Conservation (phyloP, 2,797 vertebrate species). For the Prionace glauca region DNA sequence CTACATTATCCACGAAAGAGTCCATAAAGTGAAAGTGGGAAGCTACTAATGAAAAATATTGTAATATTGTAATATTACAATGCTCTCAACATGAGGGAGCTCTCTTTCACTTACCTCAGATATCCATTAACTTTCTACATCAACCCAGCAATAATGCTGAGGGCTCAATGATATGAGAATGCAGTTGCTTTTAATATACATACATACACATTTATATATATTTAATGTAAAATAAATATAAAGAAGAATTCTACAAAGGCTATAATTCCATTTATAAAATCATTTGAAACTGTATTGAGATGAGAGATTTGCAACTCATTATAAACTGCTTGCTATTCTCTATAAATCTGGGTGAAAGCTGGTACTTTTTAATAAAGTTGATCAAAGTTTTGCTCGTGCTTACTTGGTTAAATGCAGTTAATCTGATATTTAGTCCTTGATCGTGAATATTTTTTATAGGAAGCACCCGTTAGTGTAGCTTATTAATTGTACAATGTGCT, state of each 20-base stretch:
- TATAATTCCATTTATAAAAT: neutral
- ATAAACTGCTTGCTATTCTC: neutral
- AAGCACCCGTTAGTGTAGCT: neutral
- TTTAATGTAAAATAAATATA: neutral
- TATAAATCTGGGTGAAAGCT: neutral
- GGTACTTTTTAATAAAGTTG: neutral
- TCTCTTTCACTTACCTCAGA: neutral
- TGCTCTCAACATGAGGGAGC: neutral
- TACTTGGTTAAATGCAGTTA: neutral
- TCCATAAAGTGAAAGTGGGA: conserved; percentile 29
- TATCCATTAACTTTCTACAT: neutral
- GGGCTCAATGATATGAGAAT: neutral
- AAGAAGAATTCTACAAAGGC: neutral
- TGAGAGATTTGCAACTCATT: neutral
- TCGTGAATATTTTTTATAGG: neutral
- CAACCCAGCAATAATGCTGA: neutral
- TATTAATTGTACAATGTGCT: neutral
- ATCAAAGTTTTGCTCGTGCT: neutral
- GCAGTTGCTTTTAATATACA: neutral
- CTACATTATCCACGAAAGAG: conserved; percentile 28
- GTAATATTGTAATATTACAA: conserved; percentile 32
- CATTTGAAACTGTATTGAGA: neutral
- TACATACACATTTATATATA: neutral
- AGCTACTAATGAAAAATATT: conserved; percentile 21
- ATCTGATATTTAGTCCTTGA: neutral